Evolutionary conservation across 2,888 invertebrate genomes (phyloP).

Genomic region (Chrysolina americana): DNA sequence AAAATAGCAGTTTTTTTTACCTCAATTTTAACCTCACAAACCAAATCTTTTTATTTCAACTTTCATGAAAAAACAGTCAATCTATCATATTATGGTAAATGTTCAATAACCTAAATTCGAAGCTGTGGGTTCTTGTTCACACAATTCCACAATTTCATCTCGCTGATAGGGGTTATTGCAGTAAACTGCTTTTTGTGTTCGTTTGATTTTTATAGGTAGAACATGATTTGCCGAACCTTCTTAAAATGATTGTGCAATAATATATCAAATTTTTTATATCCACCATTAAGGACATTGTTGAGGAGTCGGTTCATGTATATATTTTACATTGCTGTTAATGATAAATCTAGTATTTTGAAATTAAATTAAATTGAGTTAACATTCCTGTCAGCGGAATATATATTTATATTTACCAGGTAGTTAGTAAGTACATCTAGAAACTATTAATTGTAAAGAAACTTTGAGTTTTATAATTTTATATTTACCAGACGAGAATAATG

Average conservation of each 20-base stretch:
- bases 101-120: too few species aligned
- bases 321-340: slow-evolving; percentile 11
- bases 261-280: background rate
- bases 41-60: too few species aligned
- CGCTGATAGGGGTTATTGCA: background rate
- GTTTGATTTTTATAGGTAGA: background rate
- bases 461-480: slow-evolving; percentile 15
- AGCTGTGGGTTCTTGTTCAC: too few species aligned
- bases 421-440: slow-evolving; percentile 14
- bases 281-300: slow-evolving; percentile 3
- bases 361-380: background rate
- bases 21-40: too few species aligned
- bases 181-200: background rate
- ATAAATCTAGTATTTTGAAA: slow-evolving; percentile 6
- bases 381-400: slow-evolving; percentile 8
- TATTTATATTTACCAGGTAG: slow-evolving; percentile 10
- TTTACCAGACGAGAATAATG: slow-evolving; percentile 1
- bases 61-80: too few species aligned
- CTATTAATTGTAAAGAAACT: slow-evolving; percentile 14
- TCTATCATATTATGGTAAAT: too few species aligned
- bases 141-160: too few species aligned
- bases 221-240: background rate
- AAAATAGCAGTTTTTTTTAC: too few species aligned
- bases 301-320: slow-evolving; percentile 15
- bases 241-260: slow-evolving; percentile 9